Evolutionary conservation across 2,888 invertebrate genomes (phyloP).

Genomic region (Aquatica leii): DNA sequence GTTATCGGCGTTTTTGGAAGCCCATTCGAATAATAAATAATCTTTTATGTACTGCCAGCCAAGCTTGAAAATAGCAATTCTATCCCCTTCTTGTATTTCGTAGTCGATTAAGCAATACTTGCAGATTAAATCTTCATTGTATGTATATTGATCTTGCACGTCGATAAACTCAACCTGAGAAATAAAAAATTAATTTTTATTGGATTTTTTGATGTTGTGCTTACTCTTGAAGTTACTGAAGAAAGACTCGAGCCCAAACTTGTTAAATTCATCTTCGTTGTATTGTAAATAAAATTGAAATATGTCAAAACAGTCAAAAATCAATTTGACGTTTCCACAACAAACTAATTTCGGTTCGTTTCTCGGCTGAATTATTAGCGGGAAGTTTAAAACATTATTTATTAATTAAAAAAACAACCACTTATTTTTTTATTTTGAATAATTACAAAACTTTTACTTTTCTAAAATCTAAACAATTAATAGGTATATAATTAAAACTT

Average conservation of each 20-base stretch:
- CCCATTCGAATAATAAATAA: conserved; percentile 56
- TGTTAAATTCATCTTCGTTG: conserved; percentile 14
- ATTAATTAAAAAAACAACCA: too few relatives aligned
- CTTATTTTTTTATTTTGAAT: too few relatives aligned
- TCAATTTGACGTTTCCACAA: too few relatives aligned
- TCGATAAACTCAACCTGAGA: conserved; percentile 54
- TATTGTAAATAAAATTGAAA: background rate
- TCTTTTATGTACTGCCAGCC: conserved; percentile 57
- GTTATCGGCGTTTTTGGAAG: conserved; percentile 38
- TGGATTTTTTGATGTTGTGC: background rate
- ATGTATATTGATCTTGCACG: conserved; percentile 50
- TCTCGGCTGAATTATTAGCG: too few relatives aligned
- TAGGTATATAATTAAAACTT: too few relatives aligned
- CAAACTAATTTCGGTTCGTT: too few relatives aligned
- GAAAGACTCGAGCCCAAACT: conserved; percentile 22
- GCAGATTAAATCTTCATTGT: conserved; percentile 51
- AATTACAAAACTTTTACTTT: too few relatives aligned
- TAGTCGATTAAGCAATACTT: conserved; percentile 51
- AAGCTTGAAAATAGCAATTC: conserved; percentile 56
- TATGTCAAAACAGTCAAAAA: background rate
- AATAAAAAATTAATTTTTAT: conserved; percentile 8
- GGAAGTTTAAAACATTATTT: too few relatives aligned
- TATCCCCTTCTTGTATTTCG: conserved; percentile 53
- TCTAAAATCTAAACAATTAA: too few relatives aligned
- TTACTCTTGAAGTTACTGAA: conserved; percentile 24